Percentiles rank a stretch among this genome's conserved stretches.
Evolutionary conservation across 2,797 vertebrate species (phyloP).

Genomic region (Peromyscus attwateri): DNA sequence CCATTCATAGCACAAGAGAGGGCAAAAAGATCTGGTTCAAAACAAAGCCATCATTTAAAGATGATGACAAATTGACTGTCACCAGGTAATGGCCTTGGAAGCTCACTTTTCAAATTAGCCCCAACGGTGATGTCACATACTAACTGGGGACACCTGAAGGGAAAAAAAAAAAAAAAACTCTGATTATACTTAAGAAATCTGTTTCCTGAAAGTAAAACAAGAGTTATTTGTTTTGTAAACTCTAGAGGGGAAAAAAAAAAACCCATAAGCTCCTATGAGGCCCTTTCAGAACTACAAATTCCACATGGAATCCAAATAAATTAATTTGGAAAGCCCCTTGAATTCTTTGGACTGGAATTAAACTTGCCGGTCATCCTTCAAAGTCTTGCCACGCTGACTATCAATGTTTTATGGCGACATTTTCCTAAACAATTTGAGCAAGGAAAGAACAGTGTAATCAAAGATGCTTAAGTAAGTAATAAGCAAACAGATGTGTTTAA

Average conservation of each 20-base stretch:
- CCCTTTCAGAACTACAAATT: slow-evolving; percentile 72
- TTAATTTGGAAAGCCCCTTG: slow-evolving; percentile 83
- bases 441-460: slow-evolving; percentile 63
- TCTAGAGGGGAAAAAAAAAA: slow-evolving; percentile 44
- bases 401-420: slow-evolving; percentile 73
- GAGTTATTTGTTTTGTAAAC: slow-evolving; percentile 70
- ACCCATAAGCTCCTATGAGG: slow-evolving; percentile 39
- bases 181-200: slow-evolving; percentile 41
- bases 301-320: slow-evolving; percentile 76
- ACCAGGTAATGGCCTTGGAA: slow-evolving; percentile 29
- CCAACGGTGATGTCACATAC: neutral
- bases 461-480: slow-evolving; percentile 50
- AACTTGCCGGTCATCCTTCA: slow-evolving; percentile 70
- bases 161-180: slow-evolving; percentile 39
- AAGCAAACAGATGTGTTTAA: slow-evolving; percentile 63
- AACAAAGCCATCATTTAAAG: slow-evolving; percentile 7
- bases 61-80: neutral
- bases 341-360: slow-evolving; percentile 77
- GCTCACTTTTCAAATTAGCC: slow-evolving; percentile 14
- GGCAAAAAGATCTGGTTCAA: neutral
- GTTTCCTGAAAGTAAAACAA: slow-evolving; percentile 65
- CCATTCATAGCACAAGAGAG: slow-evolving; percentile 42
- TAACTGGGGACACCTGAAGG: slow-evolving; percentile 51
- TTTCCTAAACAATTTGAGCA: slow-evolving; percentile 78
- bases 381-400: slow-evolving; percentile 10